phyloP scores from a whole-genome alignment of 2,113 vertebrate genomes.

The Cynopterus brachyotis region DNA sequence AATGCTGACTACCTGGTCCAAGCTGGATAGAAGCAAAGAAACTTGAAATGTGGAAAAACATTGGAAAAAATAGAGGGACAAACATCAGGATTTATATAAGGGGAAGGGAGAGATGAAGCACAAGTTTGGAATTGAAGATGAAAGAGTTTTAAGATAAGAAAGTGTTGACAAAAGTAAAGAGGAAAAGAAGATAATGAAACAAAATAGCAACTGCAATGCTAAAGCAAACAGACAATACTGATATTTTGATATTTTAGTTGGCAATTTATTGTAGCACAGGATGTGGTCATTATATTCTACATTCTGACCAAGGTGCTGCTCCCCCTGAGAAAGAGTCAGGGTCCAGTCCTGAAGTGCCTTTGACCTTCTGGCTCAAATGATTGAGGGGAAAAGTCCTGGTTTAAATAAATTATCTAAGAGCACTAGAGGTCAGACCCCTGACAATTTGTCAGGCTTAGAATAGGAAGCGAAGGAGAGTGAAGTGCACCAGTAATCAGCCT shows the following conservation, averaged over 20 bases:
- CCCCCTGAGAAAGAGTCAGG: not conserved
- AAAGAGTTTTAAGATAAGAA: not conserved
- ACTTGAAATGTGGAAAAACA: not conserved
- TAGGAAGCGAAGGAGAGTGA: not conserved
- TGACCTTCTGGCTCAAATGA: conserved; percentile 47
- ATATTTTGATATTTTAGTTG: not conserved
- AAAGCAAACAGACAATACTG: not conserved
- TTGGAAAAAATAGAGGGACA: not conserved
- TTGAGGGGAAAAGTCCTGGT: conserved; percentile 28
- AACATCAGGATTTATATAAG: not conserved
- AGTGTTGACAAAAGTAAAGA: not conserved
- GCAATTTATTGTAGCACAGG: not conserved
- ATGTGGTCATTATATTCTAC: not conserved
- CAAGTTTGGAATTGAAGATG: not conserved
- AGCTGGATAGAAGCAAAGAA: not conserved
- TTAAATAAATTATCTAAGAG: conserved; percentile 69
- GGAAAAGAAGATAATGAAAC: not conserved
- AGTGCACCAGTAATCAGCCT: conserved; percentile 47
- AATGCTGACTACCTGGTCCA: not conserved
- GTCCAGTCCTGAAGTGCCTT: not conserved
- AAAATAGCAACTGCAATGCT: not conserved
- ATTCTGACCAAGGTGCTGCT: not conserved
- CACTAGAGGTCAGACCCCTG: conserved; percentile 32
- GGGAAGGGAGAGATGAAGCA: not conserved
- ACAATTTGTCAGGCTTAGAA: not conserved